A percentile compares a stretch with the other conserved stretches of the same genome.
Conservation (phyloP, 1,140 invertebrate species). For the Heliothis subflexa region DNA sequence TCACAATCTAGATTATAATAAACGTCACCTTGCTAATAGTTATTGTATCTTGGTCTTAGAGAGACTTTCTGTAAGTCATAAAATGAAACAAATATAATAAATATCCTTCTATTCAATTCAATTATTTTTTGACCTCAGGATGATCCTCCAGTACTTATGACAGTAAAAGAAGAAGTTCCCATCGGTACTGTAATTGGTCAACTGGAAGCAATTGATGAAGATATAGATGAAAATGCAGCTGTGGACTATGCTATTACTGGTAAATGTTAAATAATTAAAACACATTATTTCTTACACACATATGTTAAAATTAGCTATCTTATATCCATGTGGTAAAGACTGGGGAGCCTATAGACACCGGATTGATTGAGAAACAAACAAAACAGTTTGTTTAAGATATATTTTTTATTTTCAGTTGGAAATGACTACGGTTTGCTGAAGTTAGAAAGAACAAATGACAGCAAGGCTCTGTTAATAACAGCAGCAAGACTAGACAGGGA, state of each 20-base stretch:
- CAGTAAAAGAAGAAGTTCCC: constrained; percentile 89
- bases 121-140: constrained; percentile 79
- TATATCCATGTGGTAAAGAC: too few relatives aligned
- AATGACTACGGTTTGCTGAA: constrained; percentile 90
- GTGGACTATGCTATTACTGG: constrained; percentile 91
- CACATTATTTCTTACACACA: too few relatives aligned
- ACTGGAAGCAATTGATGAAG: constrained; percentile 90
- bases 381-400: too few relatives aligned
- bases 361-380: too few relatives aligned
- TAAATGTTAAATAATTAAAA: constrained; percentile 54
- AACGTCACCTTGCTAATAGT: too few relatives aligned
- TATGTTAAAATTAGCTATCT: too few relatives aligned
- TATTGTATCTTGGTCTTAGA: too few relatives aligned
- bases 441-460: constrained; percentile 89
- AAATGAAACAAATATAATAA: not conserved
- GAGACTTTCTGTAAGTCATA: too few relatives aligned
- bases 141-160: constrained; percentile 88
- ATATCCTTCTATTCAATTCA: not conserved
- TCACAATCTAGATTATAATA: too few relatives aligned
- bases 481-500: constrained; percentile 90
- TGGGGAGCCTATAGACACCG: too few relatives aligned
- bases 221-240: constrained; percentile 91
- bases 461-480: constrained; percentile 88
- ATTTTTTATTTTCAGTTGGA: constrained; percentile 84
- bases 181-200: constrained; percentile 89